Evolutionary conservation across 1,140 invertebrate species (phyloP), one percentile per base, ranked within the genome.

Genomic region (Pogonomyrmex californicus): DNA sequence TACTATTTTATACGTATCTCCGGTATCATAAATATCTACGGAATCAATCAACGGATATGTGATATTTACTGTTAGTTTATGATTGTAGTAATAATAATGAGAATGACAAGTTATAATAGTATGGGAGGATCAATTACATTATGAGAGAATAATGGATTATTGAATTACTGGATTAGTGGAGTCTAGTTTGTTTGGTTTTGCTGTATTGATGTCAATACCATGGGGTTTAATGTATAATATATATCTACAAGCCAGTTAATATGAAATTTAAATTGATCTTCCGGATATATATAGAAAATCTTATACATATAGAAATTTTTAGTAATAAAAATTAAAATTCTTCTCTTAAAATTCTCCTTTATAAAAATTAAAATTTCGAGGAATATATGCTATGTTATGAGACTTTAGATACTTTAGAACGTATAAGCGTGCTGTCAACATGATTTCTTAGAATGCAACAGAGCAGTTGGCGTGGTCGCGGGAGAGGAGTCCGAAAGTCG

Each of bases 401-500:
- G 9, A 65, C 36, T 78, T 23, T 14, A 30, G n/a, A 58, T 10
- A 60, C 30, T 23, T 23, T 23, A 23, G 36, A 30, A 36, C 12
- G 23, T 30, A 10, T 30, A 51, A 38, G 44, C 17, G 4, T 81
- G 7, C 23, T 70, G 78, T 81, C 78, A 81, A 41, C 49, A 51
- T 30, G 77, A 81, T 58, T 23, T 68, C 78, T 70, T 12, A 5
- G 49, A 68, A n/a, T 17, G 10, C n/a, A 47, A 36, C 47, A 10
- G 62, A 47, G n/a, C 38, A 6, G 1, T 63, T 63, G 17, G 54
- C 12, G 56, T 14, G 30, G 14, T 44, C 36, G 62, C 47, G n/a
- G 0, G 60, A 54, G n/a, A 54, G 49, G 12, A 83, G 66, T 83
- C 58, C 33, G 79, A 58, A 83, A 83, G 79, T 83, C 79, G 79